Conservation (phyloP, 2,888 invertebrate genomes). For the Hofmannophila pseudospretella region DNA sequence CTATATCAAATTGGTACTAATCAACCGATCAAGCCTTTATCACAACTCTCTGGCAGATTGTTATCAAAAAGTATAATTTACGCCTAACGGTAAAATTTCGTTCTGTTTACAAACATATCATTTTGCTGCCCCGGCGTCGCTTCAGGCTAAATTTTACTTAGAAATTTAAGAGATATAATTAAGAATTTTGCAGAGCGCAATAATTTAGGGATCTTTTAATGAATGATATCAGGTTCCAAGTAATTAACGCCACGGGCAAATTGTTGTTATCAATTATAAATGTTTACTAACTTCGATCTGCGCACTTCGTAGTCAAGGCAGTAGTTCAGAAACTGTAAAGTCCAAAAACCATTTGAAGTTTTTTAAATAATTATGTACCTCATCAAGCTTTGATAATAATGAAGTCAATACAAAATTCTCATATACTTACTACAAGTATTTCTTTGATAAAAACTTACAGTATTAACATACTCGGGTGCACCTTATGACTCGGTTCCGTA, state of each 20-base stretch:
- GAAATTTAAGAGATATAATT: slow-evolving; percentile 78
- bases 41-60: slow-evolving; percentile 26
- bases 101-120: slow-evolving; percentile 74
- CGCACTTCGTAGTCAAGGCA: slow-evolving; percentile 15
- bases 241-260: slow-evolving; percentile 69
- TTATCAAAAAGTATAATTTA: slow-evolving; percentile 58
- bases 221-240: slow-evolving; percentile 73
- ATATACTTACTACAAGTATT: no score
- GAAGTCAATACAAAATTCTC: no score
- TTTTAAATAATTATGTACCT: no score
- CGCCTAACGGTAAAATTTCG: slow-evolving; percentile 60
- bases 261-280: slow-evolving; percentile 46
- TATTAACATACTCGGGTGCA: no score
- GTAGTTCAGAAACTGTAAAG: no score
- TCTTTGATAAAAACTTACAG: no score
- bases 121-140: slow-evolving; percentile 65
- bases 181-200: slow-evolving; percentile 73
- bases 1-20: slow-evolving; percentile 17
- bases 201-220: slow-evolving; percentile 74
- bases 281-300: slow-evolving; percentile 21
- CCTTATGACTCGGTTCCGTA: no score
- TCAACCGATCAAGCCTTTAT: slow-evolving; percentile 33
- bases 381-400: no score
- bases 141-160: slow-evolving; percentile 71
- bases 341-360: no score